A percentile compares a stretch with the other conserved stretches of the same genome.
Conservation (phyloP, 2,113 vertebrate species). For the Hipposideros armiger region DNA sequence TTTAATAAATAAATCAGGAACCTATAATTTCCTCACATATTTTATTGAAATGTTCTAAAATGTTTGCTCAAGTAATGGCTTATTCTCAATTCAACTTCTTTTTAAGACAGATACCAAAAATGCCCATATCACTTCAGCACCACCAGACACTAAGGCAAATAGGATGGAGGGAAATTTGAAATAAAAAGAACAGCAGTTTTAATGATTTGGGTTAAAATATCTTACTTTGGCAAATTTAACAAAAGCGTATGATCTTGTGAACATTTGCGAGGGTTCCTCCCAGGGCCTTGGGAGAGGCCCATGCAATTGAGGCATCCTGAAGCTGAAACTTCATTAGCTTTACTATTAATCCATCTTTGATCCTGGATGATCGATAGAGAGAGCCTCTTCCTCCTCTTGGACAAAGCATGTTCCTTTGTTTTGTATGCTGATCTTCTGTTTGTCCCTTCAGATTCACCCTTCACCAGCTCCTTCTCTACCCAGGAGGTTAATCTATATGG, state of each 20-base stretch:
- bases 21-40: background rate
- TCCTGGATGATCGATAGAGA: background rate
- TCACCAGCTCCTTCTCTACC: background rate
- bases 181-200: background rate
- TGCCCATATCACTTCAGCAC: background rate
- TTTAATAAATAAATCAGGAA: background rate
- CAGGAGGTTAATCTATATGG: background rate
- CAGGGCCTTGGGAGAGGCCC: background rate
- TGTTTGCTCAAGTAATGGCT: background rate
- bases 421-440: background rate
- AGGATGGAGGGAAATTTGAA: background rate
- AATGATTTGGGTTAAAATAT: background rate
- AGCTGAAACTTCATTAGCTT: background rate
- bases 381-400: background rate
- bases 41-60: conserved; percentile 8
- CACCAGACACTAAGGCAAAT: background rate
- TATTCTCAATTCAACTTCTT: background rate
- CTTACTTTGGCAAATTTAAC: background rate
- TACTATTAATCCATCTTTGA: background rate
- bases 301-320: background rate
- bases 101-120: background rate
- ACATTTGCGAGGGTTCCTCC: background rate
- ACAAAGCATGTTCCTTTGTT: background rate
- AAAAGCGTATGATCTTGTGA: background rate
- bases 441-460: background rate